phyloP scores from a whole-genome alignment of 2,113 vertebrate genomes.

The Cygnus buccinator region DNA sequence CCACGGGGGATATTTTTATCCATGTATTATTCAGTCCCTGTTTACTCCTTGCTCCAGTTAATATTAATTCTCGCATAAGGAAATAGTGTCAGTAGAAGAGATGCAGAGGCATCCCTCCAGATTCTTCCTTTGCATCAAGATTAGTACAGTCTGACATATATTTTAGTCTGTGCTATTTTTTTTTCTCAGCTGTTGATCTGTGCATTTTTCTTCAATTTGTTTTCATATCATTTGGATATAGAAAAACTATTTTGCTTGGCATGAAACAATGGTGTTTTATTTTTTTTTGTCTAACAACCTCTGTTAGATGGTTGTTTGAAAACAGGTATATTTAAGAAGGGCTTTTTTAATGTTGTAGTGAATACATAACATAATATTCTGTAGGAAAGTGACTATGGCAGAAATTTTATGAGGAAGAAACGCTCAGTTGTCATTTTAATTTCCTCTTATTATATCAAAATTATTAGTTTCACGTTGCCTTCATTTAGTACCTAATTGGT shows the following conservation, averaged over 20 bases:
- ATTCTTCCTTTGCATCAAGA: not conserved
- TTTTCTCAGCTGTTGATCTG: not conserved
- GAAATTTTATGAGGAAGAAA: not conserved
- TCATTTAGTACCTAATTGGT: not conserved
- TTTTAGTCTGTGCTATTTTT: not conserved
- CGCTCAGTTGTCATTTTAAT: not conserved
- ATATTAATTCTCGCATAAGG: not conserved
- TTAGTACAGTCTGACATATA: not conserved
- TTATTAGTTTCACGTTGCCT: not conserved
- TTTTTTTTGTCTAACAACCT: not conserved
- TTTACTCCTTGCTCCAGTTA: not conserved
- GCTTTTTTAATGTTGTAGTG: not conserved
- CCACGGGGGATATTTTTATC: not conserved
- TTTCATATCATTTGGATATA: not conserved
- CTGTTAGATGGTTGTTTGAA: not conserved
- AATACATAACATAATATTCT: not conserved
- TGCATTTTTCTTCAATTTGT: not conserved
- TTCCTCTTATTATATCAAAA: not conserved
- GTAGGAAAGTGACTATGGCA: not conserved
- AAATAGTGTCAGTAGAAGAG: not conserved
- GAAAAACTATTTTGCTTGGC: not conserved
- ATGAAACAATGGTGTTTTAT: not conserved
- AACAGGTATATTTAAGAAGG: not conserved
- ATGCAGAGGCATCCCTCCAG: not conserved
- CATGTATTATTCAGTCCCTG: not conserved